Evolutionary conservation across 2,888 invertebrate genomes (phyloP).

Genomic region (Venusia cambrica): DNA sequence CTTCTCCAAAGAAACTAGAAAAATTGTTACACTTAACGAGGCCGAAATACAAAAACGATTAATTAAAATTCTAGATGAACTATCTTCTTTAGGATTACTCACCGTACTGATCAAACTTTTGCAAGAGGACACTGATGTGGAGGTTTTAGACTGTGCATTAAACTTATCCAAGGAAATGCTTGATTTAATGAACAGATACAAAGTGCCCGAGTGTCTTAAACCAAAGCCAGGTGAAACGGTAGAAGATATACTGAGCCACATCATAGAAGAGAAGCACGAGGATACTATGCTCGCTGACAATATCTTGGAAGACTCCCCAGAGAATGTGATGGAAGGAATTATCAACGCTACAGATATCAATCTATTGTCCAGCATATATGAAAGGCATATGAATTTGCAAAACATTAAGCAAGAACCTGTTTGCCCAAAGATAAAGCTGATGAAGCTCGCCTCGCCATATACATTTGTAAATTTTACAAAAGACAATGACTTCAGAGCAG

Average conservation of each 20-base stretch:
- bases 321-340: conserved; percentile 84
- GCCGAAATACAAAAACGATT: conserved; percentile 84
- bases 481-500: conserved; percentile 80
- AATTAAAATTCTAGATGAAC: conserved; percentile 83
- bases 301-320: conserved; percentile 41
- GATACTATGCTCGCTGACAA: conserved; percentile 36
- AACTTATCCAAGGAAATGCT: conserved; percentile 76
- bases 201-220: conserved; percentile 60
- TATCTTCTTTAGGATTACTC: conserved; percentile 86
- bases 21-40: conserved; percentile 87
- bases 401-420: conserved; percentile 39
- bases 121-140: conserved; percentile 86
- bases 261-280: conserved; percentile 41
- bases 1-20: conserved; percentile 88
- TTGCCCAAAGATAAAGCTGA: conserved; percentile 46
- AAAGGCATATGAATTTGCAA: conserved; percentile 66
- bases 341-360: conserved; percentile 83
- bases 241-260: conserved; percentile 45
- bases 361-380: conserved; percentile 82
- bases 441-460: conserved; percentile 68
- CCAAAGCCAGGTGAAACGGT: conserved; percentile 42
- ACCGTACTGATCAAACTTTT: conserved; percentile 85
- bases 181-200: conserved; percentile 78
- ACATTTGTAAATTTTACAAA: conserved; percentile 82
- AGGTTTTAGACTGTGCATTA: conserved; percentile 84